Conservation (phyloP, 2,888 invertebrate genomes). For the Acanthopleura granulata region DNA sequence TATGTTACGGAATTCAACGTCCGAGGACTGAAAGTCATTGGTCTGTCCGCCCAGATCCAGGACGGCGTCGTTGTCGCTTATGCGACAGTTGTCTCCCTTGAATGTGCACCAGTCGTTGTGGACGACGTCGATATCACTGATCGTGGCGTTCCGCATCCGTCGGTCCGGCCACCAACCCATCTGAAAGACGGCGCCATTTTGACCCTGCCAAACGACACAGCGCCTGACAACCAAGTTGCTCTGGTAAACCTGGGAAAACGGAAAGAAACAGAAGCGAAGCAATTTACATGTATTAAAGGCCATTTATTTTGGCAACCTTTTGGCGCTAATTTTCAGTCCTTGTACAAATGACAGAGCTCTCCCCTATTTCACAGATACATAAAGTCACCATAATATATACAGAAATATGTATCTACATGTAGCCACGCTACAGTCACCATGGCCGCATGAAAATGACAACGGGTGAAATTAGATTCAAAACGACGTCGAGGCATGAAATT, state of each 20-base stretch:
- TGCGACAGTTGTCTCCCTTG: slow-evolving; percentile 18
- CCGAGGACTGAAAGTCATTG: background rate
- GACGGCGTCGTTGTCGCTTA: slow-evolving; percentile 22
- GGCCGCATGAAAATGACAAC: too few relatives aligned
- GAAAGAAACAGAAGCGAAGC: too few relatives aligned
- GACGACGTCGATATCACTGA: slow-evolving; percentile 28
- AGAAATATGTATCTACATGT: too few relatives aligned
- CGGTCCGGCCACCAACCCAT: slow-evolving; percentile 25
- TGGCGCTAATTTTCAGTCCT: too few relatives aligned
- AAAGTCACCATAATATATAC: too few relatives aligned
- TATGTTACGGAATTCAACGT: background rate
- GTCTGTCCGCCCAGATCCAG: slow-evolving; percentile 23
- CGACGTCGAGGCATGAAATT: too few relatives aligned
- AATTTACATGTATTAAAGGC: too few relatives aligned
- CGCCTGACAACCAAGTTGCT: slow-evolving; percentile 21
- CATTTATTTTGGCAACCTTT: too few relatives aligned
- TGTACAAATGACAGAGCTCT: too few relatives aligned
- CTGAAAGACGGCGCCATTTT: slow-evolving; percentile 31
- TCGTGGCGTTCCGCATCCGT: slow-evolving; percentile 2
- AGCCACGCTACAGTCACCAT: too few relatives aligned
- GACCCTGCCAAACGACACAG: slow-evolving; percentile 28
- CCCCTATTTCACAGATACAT: too few relatives aligned
- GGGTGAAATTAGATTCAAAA: too few relatives aligned
- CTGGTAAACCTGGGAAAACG: slow-evolving; percentile 21
- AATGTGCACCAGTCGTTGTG: slow-evolving; percentile 29